Evolutionary conservation across 2,888 invertebrate species (phyloP), one percentile per base, ranked within the genome.

Genomic region (Silvanus unidentatus): DNA sequence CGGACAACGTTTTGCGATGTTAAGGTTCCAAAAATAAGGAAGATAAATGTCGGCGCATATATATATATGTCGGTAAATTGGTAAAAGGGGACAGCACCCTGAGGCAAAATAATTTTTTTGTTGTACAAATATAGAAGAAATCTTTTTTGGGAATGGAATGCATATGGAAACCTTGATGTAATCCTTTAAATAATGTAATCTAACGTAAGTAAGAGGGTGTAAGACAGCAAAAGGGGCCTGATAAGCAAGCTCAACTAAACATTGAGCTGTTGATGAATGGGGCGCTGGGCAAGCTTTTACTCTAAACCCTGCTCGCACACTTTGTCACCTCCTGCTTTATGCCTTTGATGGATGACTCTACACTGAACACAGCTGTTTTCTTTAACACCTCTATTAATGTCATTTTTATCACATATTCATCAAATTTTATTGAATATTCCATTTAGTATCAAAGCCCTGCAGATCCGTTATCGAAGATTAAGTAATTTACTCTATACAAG

Each of bases 281-380:
- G 55, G 62, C 56, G 60, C 59, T 59, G 63, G 63, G 60, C 60
- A 56, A 53, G 63, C 63, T 62, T 59, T 62, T 58, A 58, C 54
- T 58, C 54, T 63, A 63, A 65, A 62, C 63, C 63, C 59, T 57
- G 63, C 64, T 64, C 65, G 64, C 64, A 64, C 66, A 67, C 67
- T 68, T 68, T 67, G 67, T 67, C 67, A 66, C 66, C 64, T 64
- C 59, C 55, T 60, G 63, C 65, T 66, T 67, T 65, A 63, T 65
- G 62, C 58, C 63, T 65, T 68, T 68, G 68, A 68, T 68, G 62
- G 68, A 68, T 68, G 65, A 65, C 59, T 56, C 49, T 47, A 56
- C 53, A 58, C 51, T 55, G 59, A 60, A 60, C 63, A 62, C 64
- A 65, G 63, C 64, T 67, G 65, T 66, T 66, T 52, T 59, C 64